phyloP scores from a whole-genome alignment of 2,113 vertebrate genomes.

The Corydoras maculifer region DNA sequence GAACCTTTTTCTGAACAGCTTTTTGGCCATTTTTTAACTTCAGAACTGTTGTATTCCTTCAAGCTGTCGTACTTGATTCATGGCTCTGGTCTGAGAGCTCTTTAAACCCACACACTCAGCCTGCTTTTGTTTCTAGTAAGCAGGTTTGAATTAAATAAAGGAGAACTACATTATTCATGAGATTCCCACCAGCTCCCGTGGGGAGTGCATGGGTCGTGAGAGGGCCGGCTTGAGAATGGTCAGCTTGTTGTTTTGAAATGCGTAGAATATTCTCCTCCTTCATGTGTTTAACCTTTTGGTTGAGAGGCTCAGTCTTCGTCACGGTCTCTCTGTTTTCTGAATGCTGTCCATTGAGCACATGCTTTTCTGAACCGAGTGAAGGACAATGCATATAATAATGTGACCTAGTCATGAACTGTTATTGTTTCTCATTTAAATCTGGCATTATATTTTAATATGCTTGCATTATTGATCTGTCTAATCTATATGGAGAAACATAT shows the following conservation, averaged over 20 bases:
- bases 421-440: constrained; percentile 14
- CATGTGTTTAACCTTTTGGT: constrained; percentile 39
- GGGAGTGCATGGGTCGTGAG: constrained; percentile 26
- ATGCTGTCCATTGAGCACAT: constrained; percentile 24
- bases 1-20: no score
- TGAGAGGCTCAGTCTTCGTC: constrained; percentile 3
- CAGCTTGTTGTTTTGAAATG: constrained; percentile 36
- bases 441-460: constrained; percentile 12
- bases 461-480: constrained; percentile 6
- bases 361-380: constrained; percentile 13
- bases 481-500: constrained; percentile 8
- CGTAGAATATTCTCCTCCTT: constrained; percentile 31
- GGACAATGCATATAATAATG: constrained; percentile 1
- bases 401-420: constrained; percentile 16
- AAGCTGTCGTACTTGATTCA: no score
- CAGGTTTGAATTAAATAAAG: constrained; percentile 49
- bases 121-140: constrained; percentile 36
- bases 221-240: constrained; percentile 35
- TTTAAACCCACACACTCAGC: constrained; percentile 41
- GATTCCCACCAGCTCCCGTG: constrained; percentile 44
- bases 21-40: no score
- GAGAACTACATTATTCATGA: constrained; percentile 43
- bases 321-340: constrained; percentile 16
- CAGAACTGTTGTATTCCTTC: no score
- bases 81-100: constrained; percentile 35